Percentiles rank a stretch among this genome's conserved stretches.
Conservation (phyloP, 2,797 vertebrate genomes). For the Gastrophryne carolinensis region DNA sequence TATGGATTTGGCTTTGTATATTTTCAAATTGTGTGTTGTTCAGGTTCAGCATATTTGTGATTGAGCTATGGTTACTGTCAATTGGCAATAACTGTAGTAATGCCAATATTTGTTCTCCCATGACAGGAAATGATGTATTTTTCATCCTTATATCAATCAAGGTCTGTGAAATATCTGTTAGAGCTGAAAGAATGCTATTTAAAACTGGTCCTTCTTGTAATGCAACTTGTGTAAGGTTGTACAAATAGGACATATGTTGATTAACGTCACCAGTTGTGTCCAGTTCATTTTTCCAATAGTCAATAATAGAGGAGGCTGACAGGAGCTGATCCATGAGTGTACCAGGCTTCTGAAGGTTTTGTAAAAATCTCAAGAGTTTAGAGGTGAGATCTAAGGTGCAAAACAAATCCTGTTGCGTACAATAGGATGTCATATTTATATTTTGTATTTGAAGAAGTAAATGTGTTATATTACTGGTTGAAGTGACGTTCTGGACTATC, state of each 20-base stretch:
- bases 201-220: neutral
- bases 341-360: neutral
- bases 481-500: neutral
- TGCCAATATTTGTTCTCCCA: neutral
- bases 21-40: constrained; percentile 3
- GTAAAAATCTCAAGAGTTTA: neutral
- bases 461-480: constrained; percentile 6
- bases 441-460: neutral
- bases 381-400: constrained; percentile 24
- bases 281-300: constrained; percentile 20
- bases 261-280: constrained; percentile 8
- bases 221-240: neutral
- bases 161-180: constrained; percentile 10
- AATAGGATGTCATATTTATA: neutral
- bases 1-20: constrained; percentile 3
- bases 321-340: neutral
- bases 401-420: constrained; percentile 3
- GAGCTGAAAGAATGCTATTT: neutral
- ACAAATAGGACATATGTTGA: constrained; percentile 11
- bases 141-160: neutral
- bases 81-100: neutral
- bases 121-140: neutral
- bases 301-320: neutral
- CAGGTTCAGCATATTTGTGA: neutral
- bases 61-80: neutral